phyloP scores from a whole-genome alignment of 2,113 vertebrate species.

The Silurus meridionalis region DNA sequence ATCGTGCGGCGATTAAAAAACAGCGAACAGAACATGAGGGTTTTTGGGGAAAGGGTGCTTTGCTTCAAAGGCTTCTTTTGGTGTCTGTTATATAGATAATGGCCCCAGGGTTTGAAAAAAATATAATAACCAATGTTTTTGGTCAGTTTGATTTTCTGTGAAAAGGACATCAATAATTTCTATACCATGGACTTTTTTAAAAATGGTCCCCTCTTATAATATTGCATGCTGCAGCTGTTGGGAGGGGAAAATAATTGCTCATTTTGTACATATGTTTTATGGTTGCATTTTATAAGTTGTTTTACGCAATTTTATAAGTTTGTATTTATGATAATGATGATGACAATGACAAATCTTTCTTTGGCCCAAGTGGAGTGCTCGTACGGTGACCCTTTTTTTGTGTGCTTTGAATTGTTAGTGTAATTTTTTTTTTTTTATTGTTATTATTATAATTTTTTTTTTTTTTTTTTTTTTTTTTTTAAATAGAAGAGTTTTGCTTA shows the following conservation, averaged over 20 bases:
- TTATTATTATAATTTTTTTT: conserved; percentile 6
- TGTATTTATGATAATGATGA: conserved; percentile 65
- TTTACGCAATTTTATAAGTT: conserved; percentile 70
- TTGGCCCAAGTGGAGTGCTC: conserved; percentile 58
- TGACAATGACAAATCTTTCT: conserved; percentile 55
- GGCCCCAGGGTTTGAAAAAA: neutral
- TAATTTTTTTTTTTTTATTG: conserved; percentile 2
- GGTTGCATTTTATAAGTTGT: conserved; percentile 55
- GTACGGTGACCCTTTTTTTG: conserved; percentile 47
- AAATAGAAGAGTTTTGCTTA: conserved; percentile 8
- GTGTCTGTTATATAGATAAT: conserved; percentile 1
- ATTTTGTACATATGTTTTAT: conserved; percentile 71
- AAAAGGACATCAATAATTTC: conserved; percentile 10
- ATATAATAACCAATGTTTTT: conserved; percentile 7
- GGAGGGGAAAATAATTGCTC: conserved; percentile 46
- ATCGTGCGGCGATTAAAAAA: too few relatives aligned
- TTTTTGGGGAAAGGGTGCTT: neutral
- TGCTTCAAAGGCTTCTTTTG: neutral
- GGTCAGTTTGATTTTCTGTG: conserved; percentile 15
- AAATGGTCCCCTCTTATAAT: conserved; percentile 49
- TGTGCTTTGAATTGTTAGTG: conserved; percentile 14
- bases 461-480: neutral
- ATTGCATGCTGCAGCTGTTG: conserved; percentile 71
- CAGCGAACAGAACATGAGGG: conserved; percentile 12
- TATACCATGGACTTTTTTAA: conserved; percentile 15